These are phyloP conservation scores for Scaptomyza cyrtandrae DNA, from an alignment of 2,888 invertebrate genomes.

Conservation along the genomic window DNA sequence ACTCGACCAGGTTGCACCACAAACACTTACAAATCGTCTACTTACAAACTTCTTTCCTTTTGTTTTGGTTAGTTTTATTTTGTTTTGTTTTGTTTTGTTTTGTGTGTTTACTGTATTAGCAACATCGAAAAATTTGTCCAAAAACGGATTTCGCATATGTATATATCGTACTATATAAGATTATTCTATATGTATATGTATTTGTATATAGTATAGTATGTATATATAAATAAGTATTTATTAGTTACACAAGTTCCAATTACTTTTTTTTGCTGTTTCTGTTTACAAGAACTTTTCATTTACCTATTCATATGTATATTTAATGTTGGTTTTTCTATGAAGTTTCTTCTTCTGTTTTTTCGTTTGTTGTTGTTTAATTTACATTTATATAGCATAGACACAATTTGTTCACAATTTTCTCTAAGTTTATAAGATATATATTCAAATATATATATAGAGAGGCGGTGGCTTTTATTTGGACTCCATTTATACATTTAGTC, in stretches of 20 bases:
- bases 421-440: constrained; percentile 55
- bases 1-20: constrained; percentile 79
- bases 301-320: neutral
- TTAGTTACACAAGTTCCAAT: constrained; percentile 58
- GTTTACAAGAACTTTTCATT: constrained; percentile 21
- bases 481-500: constrained; percentile 81
- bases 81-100: constrained; percentile 21
- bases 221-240: constrained; percentile 63
- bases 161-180: constrained; percentile 67
- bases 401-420: constrained; percentile 74
- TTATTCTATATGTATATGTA: constrained; percentile 62
- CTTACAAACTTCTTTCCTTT: constrained; percentile 36
- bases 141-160: constrained; percentile 70
- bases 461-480: constrained; percentile 83
- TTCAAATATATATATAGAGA: constrained; percentile 55
- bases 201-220: constrained; percentile 52
- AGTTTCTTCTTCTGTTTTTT: constrained; percentile 1
- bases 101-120: constrained; percentile 54
- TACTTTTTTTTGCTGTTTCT: constrained; percentile 13
- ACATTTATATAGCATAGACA: constrained; percentile 64
- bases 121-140: constrained; percentile 78
- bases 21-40: constrained; percentile 68
- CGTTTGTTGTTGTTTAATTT: constrained; percentile 38
- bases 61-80: constrained; percentile 24
- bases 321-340: neutral